phyloP scores from a whole-genome alignment of 2,888 invertebrate species.

The Amphipyra berbera region DNA sequence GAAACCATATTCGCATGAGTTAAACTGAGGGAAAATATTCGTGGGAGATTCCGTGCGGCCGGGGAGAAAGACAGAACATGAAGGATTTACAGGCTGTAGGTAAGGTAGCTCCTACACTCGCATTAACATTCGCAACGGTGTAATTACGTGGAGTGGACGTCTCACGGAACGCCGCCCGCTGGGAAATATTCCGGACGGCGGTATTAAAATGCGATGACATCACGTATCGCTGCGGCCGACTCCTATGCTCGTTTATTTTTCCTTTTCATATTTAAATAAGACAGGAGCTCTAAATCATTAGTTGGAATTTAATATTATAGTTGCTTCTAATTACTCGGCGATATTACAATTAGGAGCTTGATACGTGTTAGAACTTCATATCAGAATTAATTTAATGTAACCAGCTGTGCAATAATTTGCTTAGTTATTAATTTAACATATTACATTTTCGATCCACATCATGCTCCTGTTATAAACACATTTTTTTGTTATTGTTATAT shows the following conservation, averaged over 20 bases:
- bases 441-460: not conserved
- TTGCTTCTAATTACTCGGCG: not conserved
- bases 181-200: constrained; percentile 62
- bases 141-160: constrained; percentile 71
- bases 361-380: not conserved
- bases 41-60: constrained; percentile 15
- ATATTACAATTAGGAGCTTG: constrained; percentile 1
- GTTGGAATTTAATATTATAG: not conserved
- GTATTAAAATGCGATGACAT: constrained; percentile 66
- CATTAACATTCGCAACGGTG: constrained; percentile 57
- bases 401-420: not conserved
- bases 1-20: constrained; percentile 36
- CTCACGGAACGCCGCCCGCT: constrained; percentile 44
- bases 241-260: constrained; percentile 13
- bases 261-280: constrained; percentile 14
- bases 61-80: constrained; percentile 35
- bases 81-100: constrained; percentile 19
- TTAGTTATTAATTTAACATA: constrained; percentile 1
- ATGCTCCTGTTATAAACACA: too few species aligned
- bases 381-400: not conserved
- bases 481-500: too few species aligned
- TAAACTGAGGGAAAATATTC: constrained; percentile 32
- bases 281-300: constrained; percentile 6
- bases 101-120: constrained; percentile 34
- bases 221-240: constrained; percentile 46